Evolutionary conservation across 2,113 vertebrate genomes (phyloP), one percentile per base, ranked within the genome.

Genomic region (Nibea coibor): DNA sequence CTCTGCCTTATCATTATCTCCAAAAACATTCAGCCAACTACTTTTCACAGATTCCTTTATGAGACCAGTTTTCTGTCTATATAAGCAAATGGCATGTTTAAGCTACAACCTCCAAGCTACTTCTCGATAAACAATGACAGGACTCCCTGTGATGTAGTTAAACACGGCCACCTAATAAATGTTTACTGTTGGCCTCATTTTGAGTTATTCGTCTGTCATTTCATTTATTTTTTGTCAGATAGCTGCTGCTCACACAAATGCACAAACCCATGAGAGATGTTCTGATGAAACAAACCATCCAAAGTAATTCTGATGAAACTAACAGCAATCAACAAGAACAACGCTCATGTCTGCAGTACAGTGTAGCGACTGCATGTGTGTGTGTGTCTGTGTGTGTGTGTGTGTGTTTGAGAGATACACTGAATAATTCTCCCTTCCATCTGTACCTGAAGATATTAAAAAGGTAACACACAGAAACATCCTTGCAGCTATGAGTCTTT

Each of bases 291-390:
- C 69, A 61, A 58, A 43, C 72, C 81, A 73, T 65, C 61, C 69
- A 72, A 80, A 87, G 64, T 61, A 75, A 82, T 74, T 84, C 83
- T 90, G 88, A 88, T 86, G 90, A 91, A 91, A 90, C 72, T 62
- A 80, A 86, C 53, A 58, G 86, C 80, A 90, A 90, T 87, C 85
- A 88, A 59, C 73, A 76, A 8, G 71, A 79, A 81, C 73, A 74
- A 69, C 15, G 28, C 66, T 72, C 42, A 12, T 24, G 56, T 78
- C 66, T 78, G 64, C 56, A 17, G 62, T 4, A 22, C 71, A 51
- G 67, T 26, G 9, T 26, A 26, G 24, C 24, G 42, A 24, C n/a
- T 31, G 35, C 22, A 48, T 64, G 68, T 45, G 43, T 14, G 43
- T 12, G 43, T 68, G 47, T 50, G 50, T 65, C 51, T 65, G 53